Percentiles rank a stretch among this genome's conserved stretches.
Conservation (phyloP, 2,888 invertebrate species). For the Drosophila flavopinicola region DNA sequence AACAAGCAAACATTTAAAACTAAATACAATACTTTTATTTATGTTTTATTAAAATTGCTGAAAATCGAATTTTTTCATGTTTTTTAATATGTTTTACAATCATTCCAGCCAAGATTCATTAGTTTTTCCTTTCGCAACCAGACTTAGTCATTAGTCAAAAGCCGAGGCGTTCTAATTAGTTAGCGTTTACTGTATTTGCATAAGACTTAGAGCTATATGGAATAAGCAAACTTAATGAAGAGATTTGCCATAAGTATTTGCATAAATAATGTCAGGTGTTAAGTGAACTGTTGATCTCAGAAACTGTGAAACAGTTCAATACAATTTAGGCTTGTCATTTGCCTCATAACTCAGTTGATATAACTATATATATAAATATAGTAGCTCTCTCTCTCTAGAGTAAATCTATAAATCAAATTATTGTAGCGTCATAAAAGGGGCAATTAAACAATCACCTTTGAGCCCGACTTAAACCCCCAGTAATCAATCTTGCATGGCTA, state of each 20-base stretch:
- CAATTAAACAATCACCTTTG: conserved; percentile 34
- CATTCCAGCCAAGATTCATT: too few species aligned
- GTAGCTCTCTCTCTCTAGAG: conserved; percentile 1
- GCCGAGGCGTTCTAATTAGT: not conserved
- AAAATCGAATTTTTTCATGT: too few species aligned
- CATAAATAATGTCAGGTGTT: conserved; percentile 18
- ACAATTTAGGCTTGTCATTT: not conserved
- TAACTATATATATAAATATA: too few species aligned
- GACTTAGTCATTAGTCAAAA: not conserved
- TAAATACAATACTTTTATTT: too few species aligned
- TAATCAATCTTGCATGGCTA: conserved; percentile 39
- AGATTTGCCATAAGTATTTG: conserved; percentile 11
- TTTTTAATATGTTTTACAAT: too few species aligned
- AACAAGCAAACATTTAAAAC: too few species aligned
- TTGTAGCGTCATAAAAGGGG: conserved; percentile 22
- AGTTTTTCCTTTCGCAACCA: too few species aligned
- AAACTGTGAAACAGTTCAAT: conserved; percentile 5
- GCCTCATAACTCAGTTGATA: not conserved
- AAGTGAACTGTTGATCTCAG: conserved; percentile 29
- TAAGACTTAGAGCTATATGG: not conserved
- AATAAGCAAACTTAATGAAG: not conserved
- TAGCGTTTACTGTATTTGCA: conserved; percentile 1
- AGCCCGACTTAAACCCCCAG: not conserved
- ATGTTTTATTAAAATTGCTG: too few species aligned
- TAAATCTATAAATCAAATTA: conserved; percentile 16